Evolutionary conservation across 1,140 invertebrate genomes (phyloP).

Genomic region (Platyscapa corneri): DNA sequence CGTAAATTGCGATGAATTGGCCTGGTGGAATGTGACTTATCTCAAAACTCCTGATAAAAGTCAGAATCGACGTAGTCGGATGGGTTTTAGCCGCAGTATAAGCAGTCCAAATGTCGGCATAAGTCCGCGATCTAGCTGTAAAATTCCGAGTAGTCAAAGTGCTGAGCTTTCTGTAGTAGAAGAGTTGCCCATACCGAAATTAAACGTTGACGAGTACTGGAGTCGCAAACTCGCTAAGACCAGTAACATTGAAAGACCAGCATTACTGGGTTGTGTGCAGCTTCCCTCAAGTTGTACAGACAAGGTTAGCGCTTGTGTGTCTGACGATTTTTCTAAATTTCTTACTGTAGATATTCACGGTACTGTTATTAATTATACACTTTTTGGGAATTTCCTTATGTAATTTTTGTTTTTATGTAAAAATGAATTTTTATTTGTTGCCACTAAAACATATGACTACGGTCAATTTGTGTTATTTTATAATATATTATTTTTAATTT

Average conservation of each 20-base stretch:
- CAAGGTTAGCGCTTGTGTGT: conserved; percentile 68
- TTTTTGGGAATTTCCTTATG: conserved; percentile 52
- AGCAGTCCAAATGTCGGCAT: conserved; percentile 58
- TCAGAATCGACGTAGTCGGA: conserved; percentile 58
- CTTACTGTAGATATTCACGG: conserved; percentile 68
- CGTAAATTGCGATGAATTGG: conserved; percentile 64
- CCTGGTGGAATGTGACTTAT: conserved; percentile 67
- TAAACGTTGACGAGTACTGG: conserved; percentile 59
- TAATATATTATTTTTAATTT: background rate
- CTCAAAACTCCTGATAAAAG: conserved; percentile 51
- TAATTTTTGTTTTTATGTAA: background rate
- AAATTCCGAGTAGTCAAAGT: conserved; percentile 18
- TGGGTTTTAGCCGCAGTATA: conserved; percentile 60
- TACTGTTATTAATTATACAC: conserved; percentile 64
- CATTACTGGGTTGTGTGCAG: conserved; percentile 62
- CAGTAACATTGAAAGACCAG: conserved; percentile 51
- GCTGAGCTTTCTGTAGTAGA: background rate
- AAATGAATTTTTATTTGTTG: background rate
- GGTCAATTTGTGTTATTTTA: conserved; percentile 22
- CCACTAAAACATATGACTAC: background rate
- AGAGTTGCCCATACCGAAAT: background rate
- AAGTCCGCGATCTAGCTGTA: conserved; percentile 57
- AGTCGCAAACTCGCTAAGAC: conserved; percentile 59
- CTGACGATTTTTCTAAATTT: conserved; percentile 68
- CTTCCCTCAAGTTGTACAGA: conserved; percentile 61